These are phyloP conservation scores for Drosophila elegans DNA, from an alignment of 1,140 invertebrate genomes.

Conservation along the genomic window DNA sequence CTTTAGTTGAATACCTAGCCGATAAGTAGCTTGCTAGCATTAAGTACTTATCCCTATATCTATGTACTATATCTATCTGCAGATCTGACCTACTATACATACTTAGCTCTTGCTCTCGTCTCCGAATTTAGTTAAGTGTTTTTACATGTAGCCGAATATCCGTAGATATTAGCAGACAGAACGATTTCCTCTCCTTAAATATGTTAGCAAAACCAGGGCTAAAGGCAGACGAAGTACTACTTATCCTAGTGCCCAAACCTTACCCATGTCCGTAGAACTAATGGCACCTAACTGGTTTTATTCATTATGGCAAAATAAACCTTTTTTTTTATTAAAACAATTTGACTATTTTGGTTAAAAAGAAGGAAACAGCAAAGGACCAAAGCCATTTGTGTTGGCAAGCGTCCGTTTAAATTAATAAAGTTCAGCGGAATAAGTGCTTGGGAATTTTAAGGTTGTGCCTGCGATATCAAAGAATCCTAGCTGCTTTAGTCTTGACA, in stretches of 20 bases:
- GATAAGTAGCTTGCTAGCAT: conserved; percentile 38
- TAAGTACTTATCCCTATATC: conserved; percentile 28
- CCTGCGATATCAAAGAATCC: too few species aligned
- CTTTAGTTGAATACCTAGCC: conserved; percentile 50
- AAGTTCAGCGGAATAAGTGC: not conserved
- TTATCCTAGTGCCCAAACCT: conserved; percentile 8
- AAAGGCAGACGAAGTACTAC: conserved; percentile 8
- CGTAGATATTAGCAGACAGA: conserved; percentile 13
- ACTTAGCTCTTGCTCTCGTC: conserved; percentile 18
- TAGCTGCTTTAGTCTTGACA: not conserved
- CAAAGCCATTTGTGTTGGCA: conserved; percentile 4
- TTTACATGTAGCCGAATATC: conserved; percentile 46
- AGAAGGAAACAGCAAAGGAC: conserved; percentile 1
- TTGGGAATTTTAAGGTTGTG: conserved; percentile 3
- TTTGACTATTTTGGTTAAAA: too few species aligned
- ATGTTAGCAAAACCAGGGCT: conserved; percentile 4
- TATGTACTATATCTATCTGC: conserved; percentile 1
- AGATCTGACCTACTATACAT: not conserved
- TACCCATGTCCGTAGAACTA: conserved; percentile 46
- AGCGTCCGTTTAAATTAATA: not conserved
- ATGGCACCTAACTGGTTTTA: conserved; percentile 49
- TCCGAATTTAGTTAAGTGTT: conserved; percentile 43
- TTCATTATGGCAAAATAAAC: conserved; percentile 50
- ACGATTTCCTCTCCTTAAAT: conserved; percentile 2
- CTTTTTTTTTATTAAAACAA: conserved; percentile 39